Evolutionary conservation across 2,888 invertebrate species (phyloP).

Genomic region (Tipula confusa): DNA sequence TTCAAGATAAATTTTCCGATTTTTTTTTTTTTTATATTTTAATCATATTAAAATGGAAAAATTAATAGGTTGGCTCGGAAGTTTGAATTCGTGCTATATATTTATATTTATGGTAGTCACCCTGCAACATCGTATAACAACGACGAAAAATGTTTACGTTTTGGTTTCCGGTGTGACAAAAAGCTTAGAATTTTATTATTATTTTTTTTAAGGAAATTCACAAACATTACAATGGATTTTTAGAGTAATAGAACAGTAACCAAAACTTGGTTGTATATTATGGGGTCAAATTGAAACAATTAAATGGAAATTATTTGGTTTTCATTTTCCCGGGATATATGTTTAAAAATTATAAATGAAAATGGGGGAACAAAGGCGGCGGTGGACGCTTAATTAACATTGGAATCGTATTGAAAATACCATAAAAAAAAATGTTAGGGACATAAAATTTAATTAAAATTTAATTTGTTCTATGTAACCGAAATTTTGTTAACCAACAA

Average conservation of each 20-base stretch:
- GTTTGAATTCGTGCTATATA: not conserved
- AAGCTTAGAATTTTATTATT: not conserved
- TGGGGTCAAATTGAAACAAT: not conserved
- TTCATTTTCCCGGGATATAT: not conserved
- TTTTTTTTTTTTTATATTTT: not conserved
- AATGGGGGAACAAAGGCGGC: not conserved
- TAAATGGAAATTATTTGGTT: not conserved
- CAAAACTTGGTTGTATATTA: not conserved
- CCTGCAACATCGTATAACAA: too few species aligned
- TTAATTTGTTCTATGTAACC: not conserved
- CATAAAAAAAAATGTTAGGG: not conserved
- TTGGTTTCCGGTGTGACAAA: not conserved
- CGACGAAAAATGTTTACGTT: not conserved
- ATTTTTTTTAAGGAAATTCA: too few species aligned
- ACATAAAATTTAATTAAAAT: constrained; percentile 12
- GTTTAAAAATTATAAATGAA: too few species aligned
- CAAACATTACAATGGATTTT: not conserved
- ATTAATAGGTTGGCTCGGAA: not conserved
- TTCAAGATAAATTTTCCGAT: not conserved
- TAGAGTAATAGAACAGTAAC: not conserved
- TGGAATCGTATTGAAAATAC: not conserved
- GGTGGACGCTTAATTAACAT: too few species aligned
- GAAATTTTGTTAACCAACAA: not conserved
- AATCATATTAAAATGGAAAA: not conserved
- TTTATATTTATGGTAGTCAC: too few species aligned